Evolutionary conservation across 2,888 invertebrate genomes (phyloP), one percentile per base, ranked within the genome.

Genomic region (Perizoma flavofasciatum): DNA sequence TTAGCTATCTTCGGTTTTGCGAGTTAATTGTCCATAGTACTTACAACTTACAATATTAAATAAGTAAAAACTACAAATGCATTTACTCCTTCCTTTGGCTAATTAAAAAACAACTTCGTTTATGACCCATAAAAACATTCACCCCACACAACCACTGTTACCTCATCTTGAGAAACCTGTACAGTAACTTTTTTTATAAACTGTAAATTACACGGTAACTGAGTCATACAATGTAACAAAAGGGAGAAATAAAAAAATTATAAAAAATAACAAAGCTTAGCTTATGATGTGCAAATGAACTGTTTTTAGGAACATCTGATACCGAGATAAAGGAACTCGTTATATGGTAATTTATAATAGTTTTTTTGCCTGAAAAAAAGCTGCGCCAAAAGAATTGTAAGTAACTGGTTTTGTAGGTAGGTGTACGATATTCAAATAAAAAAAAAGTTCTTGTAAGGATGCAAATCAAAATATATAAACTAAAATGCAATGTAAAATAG

Each of bases 151-250:
- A 22, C 4, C 48, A n/a, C 57, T 33, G 44, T 48, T 44, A 52
- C 49, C 43, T 60, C 55, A 63, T 58, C 69, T 66, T 59, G 53
- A 67, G 53, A 62, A 61, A 60, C 65, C 65, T 43, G 57, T 57
- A 63, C 35, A 48, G 63, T 46, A 34, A 43, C 50, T 63, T 58
- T 55, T n/a, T 48, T 65, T 72, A 66, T 66, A 59, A 69, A 71
- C 65, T 78, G 82, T 83, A 84, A 86, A 85, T 84, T 85, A 84
- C 75, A 85, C 81, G 84, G 79, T 83, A 80, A 79, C 66, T 82
- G 76, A 75, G 66, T 57, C 63, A 65, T 70, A 37, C 5, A 68
- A 63, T 72, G 71, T 67, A 74, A 73, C 66, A 75, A 66, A 61
- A 50, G 62, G 63, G 44, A 60, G 63, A 72, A 72, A 67, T 43